Base-by-base conservation (phyloP, 2,888 invertebrate genomes). In the Incurvaria masculella region DNA sequence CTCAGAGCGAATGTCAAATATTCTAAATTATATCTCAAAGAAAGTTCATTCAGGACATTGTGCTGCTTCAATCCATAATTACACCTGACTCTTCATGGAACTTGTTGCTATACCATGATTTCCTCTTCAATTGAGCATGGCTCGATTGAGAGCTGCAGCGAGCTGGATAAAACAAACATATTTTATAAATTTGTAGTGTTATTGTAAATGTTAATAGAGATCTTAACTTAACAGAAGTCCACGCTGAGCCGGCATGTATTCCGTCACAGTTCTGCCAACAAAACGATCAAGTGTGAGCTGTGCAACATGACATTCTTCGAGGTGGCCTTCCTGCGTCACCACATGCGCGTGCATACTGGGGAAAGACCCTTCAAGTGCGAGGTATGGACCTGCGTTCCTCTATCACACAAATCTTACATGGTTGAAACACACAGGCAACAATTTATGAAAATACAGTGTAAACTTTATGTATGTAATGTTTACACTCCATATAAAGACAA, bases 281-380 rank as follows among this genome's bases (percentile, higher is more conserved):
- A 64, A 45, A 55, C 55, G 0, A 26, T 63, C 2, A 56, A 59
- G 45, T 73, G 73, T 47, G 66, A 70, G 2, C 48, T 56, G 8
- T 73, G 73, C 52, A 57, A 58, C 21, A 69, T 66, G 66, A 56
- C 64, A 2, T 73, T 71, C 52, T 54, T 58, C 44, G 53, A 54
- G 2, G 59, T 58, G 8, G 33, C 45, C 42, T 44, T 47, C 3
- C 55, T 72, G 44, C 56, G 53, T 16, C 62, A 68, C 50, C 73
- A 74, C 46, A 56, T 64, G 58, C 61, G 72, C 2, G 64, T 72
- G 2, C 73, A 73, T 51, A 72, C 72, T 0, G 62, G 69, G 6
- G 73, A 72, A 51, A 54, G 72, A 2, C 73, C 73, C 1, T 74
- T 56, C 53, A 70, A 60, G 38, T 74, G 73, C 50, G 68, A 72